Evolutionary conservation across 2,888 invertebrate genomes (phyloP).

Genomic region (Eurois occulta): DNA sequence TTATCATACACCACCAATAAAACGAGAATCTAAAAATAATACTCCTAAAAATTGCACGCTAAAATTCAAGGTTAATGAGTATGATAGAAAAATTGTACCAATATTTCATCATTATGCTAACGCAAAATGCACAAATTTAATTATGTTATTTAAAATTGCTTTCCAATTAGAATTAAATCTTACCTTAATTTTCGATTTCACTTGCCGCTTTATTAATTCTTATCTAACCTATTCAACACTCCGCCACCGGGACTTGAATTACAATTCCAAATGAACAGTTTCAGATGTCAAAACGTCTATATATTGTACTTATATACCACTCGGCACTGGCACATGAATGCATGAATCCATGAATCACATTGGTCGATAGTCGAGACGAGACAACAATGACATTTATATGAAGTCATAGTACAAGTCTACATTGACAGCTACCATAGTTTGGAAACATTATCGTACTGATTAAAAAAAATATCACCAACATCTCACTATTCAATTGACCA

Average conservation of each 20-base stretch:
- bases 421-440: slow-evolving; percentile 1
- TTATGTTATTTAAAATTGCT: slow-evolving; percentile 14
- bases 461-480: background rate
- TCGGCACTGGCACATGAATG: slow-evolving; percentile 38
- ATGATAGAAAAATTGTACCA: slow-evolving; percentile 60
- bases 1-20: background rate
- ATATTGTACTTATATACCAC: slow-evolving; percentile 56
- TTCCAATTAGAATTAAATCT: slow-evolving; percentile 34
- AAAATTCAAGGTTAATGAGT: slow-evolving; percentile 73
- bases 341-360: slow-evolving; percentile 57
- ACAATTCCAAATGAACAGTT: slow-evolving; percentile 67
- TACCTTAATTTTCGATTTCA: slow-evolving; percentile 62
- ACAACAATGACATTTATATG: background rate
- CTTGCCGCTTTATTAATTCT: slow-evolving; percentile 56
- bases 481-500: background rate
- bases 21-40: slow-evolving; percentile 50
- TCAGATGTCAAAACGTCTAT: slow-evolving; percentile 60
- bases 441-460: background rate
- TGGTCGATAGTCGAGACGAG: slow-evolving; percentile 36
- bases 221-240: slow-evolving; percentile 62
- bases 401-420: background rate
- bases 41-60: slow-evolving; percentile 59
- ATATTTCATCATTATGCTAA: slow-evolving; percentile 62
- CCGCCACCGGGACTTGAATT: slow-evolving; percentile 61
- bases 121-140: background rate